Evolutionary conservation across 2,888 invertebrate species (phyloP).

Genomic region (Melanargia galathea): DNA sequence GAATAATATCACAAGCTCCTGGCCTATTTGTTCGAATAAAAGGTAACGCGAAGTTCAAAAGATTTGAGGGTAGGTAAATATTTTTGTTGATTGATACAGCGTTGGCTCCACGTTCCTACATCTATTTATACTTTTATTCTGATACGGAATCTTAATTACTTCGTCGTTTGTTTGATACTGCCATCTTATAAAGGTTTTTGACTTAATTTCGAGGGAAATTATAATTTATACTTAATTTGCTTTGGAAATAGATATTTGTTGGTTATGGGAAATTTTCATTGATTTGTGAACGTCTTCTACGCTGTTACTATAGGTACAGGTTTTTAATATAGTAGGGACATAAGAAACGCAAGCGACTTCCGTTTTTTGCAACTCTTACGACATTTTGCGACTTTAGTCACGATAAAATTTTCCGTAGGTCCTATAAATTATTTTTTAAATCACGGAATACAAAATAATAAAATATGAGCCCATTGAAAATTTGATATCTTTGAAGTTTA

Average conservation of each 20-base stretch:
- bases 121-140: slow-evolving; percentile 21
- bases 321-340: no score
- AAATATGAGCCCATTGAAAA: slow-evolving; percentile 28
- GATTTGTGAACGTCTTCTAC: no score
- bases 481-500: slow-evolving; percentile 28
- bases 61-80: slow-evolving; percentile 55
- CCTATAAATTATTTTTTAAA: slow-evolving; percentile 18
- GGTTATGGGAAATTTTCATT: no score
- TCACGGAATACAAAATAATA: slow-evolving; percentile 23
- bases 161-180: slow-evolving; percentile 15
- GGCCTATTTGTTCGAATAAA: slow-evolving; percentile 49
- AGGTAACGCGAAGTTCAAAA: slow-evolving; percentile 49
- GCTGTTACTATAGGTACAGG: no score
- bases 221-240: neutral
- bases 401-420: slow-evolving; percentile 11
- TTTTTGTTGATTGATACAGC: slow-evolving; percentile 54
- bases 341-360: no score
- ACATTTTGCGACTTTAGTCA: no score
- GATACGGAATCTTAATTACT: slow-evolving; percentile 31
- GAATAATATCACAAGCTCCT: neutral
- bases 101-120: slow-evolving; percentile 39
- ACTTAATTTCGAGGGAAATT: neutral
- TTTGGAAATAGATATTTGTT: no score
- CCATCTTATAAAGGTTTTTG: slow-evolving; percentile 18
- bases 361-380: no score